phyloP scores from a whole-genome alignment of 2,797 vertebrate species.

The Triplophysa bombifrons region DNA sequence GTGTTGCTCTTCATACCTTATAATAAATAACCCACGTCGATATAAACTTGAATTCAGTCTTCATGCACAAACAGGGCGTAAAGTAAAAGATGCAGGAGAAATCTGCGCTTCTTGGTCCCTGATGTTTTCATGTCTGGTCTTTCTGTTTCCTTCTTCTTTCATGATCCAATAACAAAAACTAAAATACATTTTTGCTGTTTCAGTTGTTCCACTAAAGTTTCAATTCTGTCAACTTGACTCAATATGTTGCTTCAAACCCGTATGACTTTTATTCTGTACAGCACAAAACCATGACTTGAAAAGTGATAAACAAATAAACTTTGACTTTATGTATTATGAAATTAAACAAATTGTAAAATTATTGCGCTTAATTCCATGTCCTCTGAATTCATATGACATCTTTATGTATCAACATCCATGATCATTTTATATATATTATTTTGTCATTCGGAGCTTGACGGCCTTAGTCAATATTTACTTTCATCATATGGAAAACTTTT shows the following conservation, averaged over 20 bases:
- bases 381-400: neutral
- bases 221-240: too few species aligned
- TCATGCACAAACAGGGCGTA: conserved; percentile 38
- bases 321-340: too few species aligned
- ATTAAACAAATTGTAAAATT: neutral
- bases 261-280: too few species aligned
- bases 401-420: too few species aligned
- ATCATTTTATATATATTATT: too few species aligned
- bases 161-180: neutral
- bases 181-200: neutral
- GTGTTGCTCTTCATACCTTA: conserved; percentile 8
- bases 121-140: neutral
- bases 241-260: neutral
- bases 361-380: neutral
- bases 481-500: too few species aligned
- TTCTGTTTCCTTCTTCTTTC: neutral
- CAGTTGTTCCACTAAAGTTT: too few species aligned
- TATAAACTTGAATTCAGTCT: conserved; percentile 16
- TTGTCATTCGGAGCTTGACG: too few species aligned
- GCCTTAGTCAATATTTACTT: too few species aligned
- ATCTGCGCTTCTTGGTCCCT: conserved; percentile 50
- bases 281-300: too few species aligned
- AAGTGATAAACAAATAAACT: too few species aligned
- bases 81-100: conserved; percentile 9
- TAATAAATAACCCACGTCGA: conserved; percentile 34